A percentile compares a stretch with the other conserved stretches of the same genome.
Evolutionary conservation across 2,888 invertebrate species (phyloP).

Genomic region (Sinodicranocentrus sp.): DNA sequence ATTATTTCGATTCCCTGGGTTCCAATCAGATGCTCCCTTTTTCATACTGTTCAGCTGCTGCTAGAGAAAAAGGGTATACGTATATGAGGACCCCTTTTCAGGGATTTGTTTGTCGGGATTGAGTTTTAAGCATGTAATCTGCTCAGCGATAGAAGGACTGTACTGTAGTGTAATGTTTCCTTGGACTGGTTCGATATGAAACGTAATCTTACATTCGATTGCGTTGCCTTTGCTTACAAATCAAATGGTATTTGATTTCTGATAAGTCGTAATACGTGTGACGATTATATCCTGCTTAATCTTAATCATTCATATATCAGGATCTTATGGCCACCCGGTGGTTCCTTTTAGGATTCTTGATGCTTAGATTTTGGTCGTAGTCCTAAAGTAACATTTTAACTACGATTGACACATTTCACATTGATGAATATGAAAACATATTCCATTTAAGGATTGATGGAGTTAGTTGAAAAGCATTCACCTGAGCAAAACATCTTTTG

Average conservation of each 20-base stretch:
- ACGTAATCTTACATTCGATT: neutral
- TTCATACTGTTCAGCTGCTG: conserved; percentile 3
- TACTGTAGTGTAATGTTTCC: too few species aligned
- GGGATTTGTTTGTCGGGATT: conserved; percentile 13
- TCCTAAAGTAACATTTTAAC: too few species aligned
- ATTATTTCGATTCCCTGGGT: conserved; percentile 8
- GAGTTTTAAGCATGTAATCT: conserved; percentile 8
- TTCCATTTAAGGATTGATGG: too few species aligned
- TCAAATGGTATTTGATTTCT: conserved; percentile 14
- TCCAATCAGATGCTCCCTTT: conserved; percentile 13
- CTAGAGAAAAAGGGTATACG: neutral
- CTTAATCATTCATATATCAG: conserved; percentile 11
- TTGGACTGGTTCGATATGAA: neutral
- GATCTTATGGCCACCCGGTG: conserved; percentile 18
- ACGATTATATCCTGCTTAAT: conserved; percentile 4
- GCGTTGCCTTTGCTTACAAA: neutral
- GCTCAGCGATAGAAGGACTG: neutral
- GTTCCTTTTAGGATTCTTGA: neutral
- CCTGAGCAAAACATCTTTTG: too few species aligned
- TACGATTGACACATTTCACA: too few species aligned
- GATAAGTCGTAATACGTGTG: conserved; percentile 17
- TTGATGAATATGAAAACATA: too few species aligned
- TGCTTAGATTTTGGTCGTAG: too few species aligned
- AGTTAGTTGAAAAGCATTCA: too few species aligned
- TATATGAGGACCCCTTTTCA: neutral